Conservation (phyloP, 2,113 vertebrate species). For the Malurus cyaneus region DNA sequence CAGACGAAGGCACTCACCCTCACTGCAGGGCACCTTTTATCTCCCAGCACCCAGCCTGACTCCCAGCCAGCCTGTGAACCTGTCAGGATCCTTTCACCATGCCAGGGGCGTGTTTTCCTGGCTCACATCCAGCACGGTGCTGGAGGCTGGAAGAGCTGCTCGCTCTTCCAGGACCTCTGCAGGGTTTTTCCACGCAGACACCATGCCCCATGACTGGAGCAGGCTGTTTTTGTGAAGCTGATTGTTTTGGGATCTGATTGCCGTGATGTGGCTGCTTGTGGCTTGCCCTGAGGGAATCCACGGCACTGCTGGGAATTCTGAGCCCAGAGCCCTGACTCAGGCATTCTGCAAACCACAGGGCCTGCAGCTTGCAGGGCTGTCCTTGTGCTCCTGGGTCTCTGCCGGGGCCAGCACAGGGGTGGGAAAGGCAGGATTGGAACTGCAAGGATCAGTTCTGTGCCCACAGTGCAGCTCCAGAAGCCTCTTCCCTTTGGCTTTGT, state of each 20-base stretch:
- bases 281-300: background rate
- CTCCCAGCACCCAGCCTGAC: background rate
- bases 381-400: background rate
- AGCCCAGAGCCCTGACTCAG: background rate
- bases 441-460: background rate
- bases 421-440: background rate
- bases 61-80: background rate
- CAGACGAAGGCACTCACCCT: conserved; percentile 13
- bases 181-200: background rate
- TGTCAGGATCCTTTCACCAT: background rate
- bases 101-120: background rate
- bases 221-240: background rate
- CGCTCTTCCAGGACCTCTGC: background rate
- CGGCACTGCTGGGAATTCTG: background rate
- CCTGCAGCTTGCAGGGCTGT: background rate
- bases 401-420: background rate
- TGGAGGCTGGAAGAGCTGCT: background rate
- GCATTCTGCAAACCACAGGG: background rate
- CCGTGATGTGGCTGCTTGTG: background rate
- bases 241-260: background rate
- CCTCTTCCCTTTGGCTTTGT: background rate
- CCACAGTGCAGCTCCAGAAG: background rate
- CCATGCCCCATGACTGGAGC: background rate
- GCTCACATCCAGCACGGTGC: background rate
- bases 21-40: background rate